Evolutionary conservation across 2,888 invertebrate species (phyloP), one percentile per base, ranked within the genome.

Genomic region (Oxycera nigricornis): DNA sequence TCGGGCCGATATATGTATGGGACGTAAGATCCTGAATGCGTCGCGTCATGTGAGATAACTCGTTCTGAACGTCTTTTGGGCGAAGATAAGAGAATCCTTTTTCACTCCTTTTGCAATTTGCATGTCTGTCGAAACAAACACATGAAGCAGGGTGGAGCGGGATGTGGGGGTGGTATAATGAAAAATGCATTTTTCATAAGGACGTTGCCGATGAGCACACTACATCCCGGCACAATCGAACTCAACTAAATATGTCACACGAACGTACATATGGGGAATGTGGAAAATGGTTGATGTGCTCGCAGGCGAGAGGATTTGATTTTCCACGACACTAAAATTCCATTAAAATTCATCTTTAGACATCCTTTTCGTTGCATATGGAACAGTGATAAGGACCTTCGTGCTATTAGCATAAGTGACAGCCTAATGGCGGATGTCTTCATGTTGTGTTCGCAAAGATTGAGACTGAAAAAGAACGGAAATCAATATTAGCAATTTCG

Each of bases 181-280:
- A 72, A 57, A 72, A 72, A 72, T 72, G 57, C 72, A 72, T 72
- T 57, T 72, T 72, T 72, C 72, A 72, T 72, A 72, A 72, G 57
- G 57, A 57, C 35, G 55, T 22, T 46, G 46, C 11, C 46, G 14
- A 17, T 14, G 46, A 46, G 3, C n/a, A 14, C 46, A 46, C 46
- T 14, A 59, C 59, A 59, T 26, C 28, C 30, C 30, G 14, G 59
- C 59, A 59, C 59, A 59, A 59, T 59, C 59, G 59, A 59, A 59
- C 59, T 59, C 28, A 28, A 59, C 26, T 59, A 59, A 26, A 55
- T 59, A 28, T 59, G 59, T n/a, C 59, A 28, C 59, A 28, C 20
- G 59, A 24, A 55, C 55, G 28, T 59, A n/a, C 17, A n/a, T 14
- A 46, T 3, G 14, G 2, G 17, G 46, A 46, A 46, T 17, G 46